Base-by-base conservation (phyloP, 2,888 invertebrate genomes). In the Teleiodes luculella region DNA sequence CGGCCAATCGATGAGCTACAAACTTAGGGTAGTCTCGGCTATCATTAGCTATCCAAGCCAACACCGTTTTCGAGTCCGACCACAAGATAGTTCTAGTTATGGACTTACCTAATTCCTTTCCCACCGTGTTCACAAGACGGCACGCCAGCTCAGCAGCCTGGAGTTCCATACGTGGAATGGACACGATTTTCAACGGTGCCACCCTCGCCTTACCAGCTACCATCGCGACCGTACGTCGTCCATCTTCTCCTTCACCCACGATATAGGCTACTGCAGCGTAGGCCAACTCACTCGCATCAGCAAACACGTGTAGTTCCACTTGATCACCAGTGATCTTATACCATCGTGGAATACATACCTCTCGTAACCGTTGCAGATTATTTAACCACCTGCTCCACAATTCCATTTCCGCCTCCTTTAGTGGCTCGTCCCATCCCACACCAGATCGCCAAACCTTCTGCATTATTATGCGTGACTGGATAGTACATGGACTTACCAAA, bases 41-140 rank as follows among this genome's bases (percentile, higher is more conserved):
- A 39, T 54, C 54, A 10, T 30, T 13, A n/a, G 30, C n/a, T 18
- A 55, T 52, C 54, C 57, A 57, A 16, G 30, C 24, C 10, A 55
- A 14, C 3, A 57, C 57, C 2, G 55, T 53, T 30, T 20, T 53
- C 1, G 50, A 50, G 41, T 57, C 55, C 5, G 57, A 45, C 57
- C 57, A 57, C 24, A 61, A 57, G 6, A 14, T 31, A 11, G 3
- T 35, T 16, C 3, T 11, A 20, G 2, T 4, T n/a, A 11, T 18
- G 1, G 3, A 3, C 11, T 13, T 24, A 20, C 36, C 18, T 3
- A 13, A n/a, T 3, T 48, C 36, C 20, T 35, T 48, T n/a, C 18
- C 4, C 7, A 48, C 28, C 24, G 33, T 35, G 11, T 8, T 11
- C 3, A 20, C 35, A 1, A 48, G n/a, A 8, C 48, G 20, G 8